Evolutionary conservation across 2,113 vertebrate species (phyloP).

Genomic region (Craseonycteris thonglongyai): DNA sequence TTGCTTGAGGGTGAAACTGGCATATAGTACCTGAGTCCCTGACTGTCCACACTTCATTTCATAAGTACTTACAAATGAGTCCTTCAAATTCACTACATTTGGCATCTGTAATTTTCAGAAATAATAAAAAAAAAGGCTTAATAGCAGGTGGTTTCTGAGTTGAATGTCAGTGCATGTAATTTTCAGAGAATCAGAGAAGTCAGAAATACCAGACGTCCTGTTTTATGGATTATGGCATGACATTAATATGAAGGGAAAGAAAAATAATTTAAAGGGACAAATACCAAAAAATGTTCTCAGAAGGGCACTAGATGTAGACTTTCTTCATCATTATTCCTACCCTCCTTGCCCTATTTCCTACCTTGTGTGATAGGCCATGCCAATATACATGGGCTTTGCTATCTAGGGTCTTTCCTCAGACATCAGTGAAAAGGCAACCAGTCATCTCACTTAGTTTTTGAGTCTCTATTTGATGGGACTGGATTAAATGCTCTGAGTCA

Average conservation of each 20-base stretch:
- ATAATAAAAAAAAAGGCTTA: constrained; percentile 38
- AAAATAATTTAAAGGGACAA: not conserved
- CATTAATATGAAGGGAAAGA: not conserved
- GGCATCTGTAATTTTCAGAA: constrained; percentile 49
- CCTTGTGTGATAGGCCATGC: not conserved
- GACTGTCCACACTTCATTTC: constrained; percentile 11
- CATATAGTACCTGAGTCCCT: constrained; percentile 15
- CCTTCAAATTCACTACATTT: constrained; percentile 31
- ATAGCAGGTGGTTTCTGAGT: constrained; percentile 10
- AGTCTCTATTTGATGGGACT: not conserved
- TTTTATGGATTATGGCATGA: not conserved
- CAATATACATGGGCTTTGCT: not conserved
- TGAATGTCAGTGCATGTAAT: constrained; percentile 19
- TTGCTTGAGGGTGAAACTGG: constrained; percentile 22
- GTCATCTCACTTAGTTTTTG: not conserved
- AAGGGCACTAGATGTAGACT: not conserved
- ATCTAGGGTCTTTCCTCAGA: not conserved
- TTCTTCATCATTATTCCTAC: not conserved
- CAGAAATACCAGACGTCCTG: not conserved
- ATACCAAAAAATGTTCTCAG: not conserved
- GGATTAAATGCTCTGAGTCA: not conserved
- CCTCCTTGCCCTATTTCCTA: not conserved
- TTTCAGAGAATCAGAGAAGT: not conserved
- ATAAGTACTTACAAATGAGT: constrained; percentile 17
- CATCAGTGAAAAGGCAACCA: not conserved